Conservation (phyloP, 2,888 invertebrate genomes). For the Tenthredo amoena region DNA sequence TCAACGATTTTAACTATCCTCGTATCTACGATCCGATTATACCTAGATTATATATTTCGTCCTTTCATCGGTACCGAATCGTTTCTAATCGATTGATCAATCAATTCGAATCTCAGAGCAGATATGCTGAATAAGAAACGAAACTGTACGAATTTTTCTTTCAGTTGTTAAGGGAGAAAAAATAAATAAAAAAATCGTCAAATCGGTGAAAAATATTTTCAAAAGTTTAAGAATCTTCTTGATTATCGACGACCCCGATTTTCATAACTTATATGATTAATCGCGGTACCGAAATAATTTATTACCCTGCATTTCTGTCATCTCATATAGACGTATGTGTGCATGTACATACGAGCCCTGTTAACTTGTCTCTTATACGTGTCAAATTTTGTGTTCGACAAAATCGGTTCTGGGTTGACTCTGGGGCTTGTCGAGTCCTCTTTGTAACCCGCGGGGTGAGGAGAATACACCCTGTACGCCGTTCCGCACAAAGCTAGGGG, state of each 20-base stretch:
- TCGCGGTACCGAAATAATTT: neutral
- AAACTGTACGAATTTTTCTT: neutral
- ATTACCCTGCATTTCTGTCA: neutral
- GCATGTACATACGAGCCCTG: neutral
- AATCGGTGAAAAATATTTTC: neutral
- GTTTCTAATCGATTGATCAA: neutral
- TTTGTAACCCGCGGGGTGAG: neutral
- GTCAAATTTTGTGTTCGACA: neutral
- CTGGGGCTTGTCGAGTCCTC: neutral
- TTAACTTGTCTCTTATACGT: neutral
- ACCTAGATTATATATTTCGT: neutral
- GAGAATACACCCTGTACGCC: neutral
- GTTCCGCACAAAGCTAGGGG: neutral
- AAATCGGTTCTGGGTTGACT: neutral
- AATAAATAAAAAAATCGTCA: too few relatives aligned
- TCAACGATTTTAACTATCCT: neutral
- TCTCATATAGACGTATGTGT: neutral
- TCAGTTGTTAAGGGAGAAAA: neutral
- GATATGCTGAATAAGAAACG: neutral
- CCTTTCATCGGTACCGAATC: neutral
- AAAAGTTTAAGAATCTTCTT: neutral
- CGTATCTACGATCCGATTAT: neutral
- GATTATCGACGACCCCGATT: neutral
- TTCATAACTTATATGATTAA: neutral
- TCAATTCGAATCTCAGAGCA: neutral